Conservation (phyloP, 2,888 invertebrate genomes). For the Dynastes tityus region DNA sequence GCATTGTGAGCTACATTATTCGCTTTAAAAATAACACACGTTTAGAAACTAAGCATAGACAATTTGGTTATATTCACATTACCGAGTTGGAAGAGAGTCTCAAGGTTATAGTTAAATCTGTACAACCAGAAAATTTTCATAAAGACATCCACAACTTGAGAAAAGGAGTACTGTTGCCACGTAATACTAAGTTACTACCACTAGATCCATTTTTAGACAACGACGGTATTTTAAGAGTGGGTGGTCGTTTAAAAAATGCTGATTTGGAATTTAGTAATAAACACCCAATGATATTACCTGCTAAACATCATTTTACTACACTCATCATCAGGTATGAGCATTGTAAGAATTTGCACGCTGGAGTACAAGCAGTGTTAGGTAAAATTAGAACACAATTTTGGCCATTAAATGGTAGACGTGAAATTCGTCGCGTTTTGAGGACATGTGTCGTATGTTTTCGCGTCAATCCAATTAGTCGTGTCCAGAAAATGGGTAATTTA, state of each 20-base stretch:
- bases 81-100: neutral
- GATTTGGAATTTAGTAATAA: slow-evolving; percentile 36
- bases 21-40: too few species aligned
- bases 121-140: neutral
- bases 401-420: neutral
- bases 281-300: slow-evolving; percentile 35
- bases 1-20: too few species aligned
- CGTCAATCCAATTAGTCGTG: neutral
- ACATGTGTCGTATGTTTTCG: slow-evolving; percentile 16
- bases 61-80: neutral
- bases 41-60: too few species aligned
- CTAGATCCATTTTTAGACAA: slow-evolving; percentile 56
- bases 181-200: slow-evolving; percentile 26
- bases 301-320: slow-evolving; percentile 5
- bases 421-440: slow-evolving; percentile 8
- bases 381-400: slow-evolving; percentile 12
- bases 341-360: slow-evolving; percentile 22
- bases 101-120: neutral
- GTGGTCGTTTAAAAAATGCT: too few species aligned
- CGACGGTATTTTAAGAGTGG: too few species aligned
- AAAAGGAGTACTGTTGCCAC: neutral
- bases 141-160: neutral
- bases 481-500: slow-evolving; percentile 56
- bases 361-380: slow-evolving; percentile 4
- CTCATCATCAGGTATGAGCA: slow-evolving; percentile 18